Conservation (phyloP, 2,797 vertebrate genomes). For the Muscicapa striata region DNA sequence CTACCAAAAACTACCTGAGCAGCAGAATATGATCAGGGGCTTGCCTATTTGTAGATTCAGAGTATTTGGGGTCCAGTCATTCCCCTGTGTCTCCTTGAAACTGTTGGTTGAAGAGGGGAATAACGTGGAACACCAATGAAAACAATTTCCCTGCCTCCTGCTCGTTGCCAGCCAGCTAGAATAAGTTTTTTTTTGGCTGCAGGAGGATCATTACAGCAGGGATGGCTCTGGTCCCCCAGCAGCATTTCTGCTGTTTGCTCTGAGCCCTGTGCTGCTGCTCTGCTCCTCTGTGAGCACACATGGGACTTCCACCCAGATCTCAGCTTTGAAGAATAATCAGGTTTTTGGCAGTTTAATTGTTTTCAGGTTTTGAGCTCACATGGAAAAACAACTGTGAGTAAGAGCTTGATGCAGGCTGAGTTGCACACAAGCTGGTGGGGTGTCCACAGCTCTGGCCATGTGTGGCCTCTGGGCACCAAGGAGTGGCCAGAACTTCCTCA, state of each 20-base stretch:
- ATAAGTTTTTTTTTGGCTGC: not conserved
- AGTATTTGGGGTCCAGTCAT: not conserved
- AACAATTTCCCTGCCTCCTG: not conserved
- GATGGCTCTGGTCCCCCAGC: not conserved
- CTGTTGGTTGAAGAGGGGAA: not conserved
- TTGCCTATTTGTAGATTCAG: not conserved
- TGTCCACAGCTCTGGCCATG: not conserved
- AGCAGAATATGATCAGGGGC: not conserved
- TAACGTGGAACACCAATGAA: accelerated
- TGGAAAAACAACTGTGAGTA: not conserved
- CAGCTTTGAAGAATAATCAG: not conserved
- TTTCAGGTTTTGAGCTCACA: not conserved
- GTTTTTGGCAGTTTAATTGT: not conserved
- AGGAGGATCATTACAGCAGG: accelerated
- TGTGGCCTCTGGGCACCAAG: not conserved
- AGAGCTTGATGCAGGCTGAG: not conserved
- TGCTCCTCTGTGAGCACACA: not conserved
- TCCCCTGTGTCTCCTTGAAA: not conserved
- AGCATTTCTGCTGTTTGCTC: not conserved
- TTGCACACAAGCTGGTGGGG: not conserved
- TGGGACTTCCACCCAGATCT: not conserved
- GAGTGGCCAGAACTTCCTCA: not conserved
- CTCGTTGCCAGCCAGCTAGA: not conserved
- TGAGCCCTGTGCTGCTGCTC: not conserved
- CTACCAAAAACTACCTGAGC: not conserved